These are phyloP conservation scores for Drosophila borborema DNA, from an alignment of 2,888 invertebrate species.

Conservation along the genomic window DNA sequence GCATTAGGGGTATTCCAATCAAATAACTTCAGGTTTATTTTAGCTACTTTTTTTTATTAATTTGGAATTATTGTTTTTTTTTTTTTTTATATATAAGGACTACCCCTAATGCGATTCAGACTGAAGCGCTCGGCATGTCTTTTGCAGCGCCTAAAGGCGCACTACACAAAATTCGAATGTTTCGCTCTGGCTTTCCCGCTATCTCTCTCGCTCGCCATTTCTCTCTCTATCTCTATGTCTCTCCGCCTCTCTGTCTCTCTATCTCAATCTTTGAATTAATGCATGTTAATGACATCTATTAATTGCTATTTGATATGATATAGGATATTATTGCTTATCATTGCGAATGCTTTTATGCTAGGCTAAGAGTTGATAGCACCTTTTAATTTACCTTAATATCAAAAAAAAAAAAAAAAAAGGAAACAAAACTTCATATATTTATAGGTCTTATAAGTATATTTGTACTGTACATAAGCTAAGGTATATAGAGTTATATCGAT, in stretches of 20 bases:
- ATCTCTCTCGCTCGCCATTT: conserved; percentile 8
- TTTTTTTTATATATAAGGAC: not conserved
- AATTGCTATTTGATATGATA: conserved; percentile 4
- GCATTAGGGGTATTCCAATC: conserved; percentile 1
- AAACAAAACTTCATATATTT: not conserved
- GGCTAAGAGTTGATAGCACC: conserved; percentile 18
- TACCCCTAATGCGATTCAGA: conserved; percentile 27
- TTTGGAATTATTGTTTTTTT: not conserved
- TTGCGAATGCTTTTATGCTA: conserved; percentile 18
- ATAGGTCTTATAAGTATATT: conserved; percentile 2
- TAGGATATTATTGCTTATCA: conserved; percentile 10
- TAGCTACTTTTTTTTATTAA: not conserved
- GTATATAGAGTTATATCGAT: conserved; percentile 8
- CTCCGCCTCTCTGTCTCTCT: conserved; percentile 9
- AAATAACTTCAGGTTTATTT: not conserved
- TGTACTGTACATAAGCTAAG: conserved; percentile 10
- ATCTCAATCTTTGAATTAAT: not conserved
- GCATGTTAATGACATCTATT: conserved; percentile 24
- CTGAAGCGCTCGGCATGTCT: conserved; percentile 33
- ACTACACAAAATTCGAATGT: conserved; percentile 16
- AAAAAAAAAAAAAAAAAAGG: not conserved
- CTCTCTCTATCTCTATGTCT: conserved; percentile 2
- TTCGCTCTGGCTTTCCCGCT: conserved; percentile 28
- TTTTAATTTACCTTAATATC: conserved; percentile 7
- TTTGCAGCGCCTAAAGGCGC: conserved; percentile 9